phyloP scores from a whole-genome alignment of 2,888 invertebrate genomes.

The Drosophila fulvimacula region DNA sequence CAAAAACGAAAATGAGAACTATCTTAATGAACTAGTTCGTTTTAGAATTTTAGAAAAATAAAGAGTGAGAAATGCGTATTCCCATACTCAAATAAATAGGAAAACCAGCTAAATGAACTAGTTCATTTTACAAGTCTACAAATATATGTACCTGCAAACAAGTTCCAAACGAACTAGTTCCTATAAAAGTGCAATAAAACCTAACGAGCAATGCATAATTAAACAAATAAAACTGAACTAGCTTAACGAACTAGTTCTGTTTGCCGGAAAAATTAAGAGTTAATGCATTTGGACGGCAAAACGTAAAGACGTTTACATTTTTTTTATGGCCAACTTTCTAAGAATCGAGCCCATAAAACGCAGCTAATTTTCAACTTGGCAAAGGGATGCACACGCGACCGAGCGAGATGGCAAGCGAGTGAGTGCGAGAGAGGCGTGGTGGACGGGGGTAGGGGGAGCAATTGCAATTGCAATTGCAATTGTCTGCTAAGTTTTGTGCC shows the following conservation, averaged over 20 bases:
- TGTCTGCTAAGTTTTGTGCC: constrained; percentile 50
- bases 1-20: background rate
- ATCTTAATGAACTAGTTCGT: background rate
- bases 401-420: background rate
- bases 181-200: background rate
- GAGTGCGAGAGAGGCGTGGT: background rate
- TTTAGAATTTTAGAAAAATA: background rate
- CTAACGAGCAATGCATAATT: background rate
- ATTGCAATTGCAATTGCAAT: constrained; percentile 46
- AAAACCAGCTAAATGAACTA: background rate
- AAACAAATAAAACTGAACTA: background rate
- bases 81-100: background rate
- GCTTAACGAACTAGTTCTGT: constrained; percentile 3
- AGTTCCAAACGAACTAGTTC: background rate
- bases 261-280: constrained; percentile 15
- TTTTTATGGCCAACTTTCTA: constrained; percentile 35
- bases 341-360: constrained; percentile 49
- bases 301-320: constrained; percentile 12
- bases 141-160: background rate
- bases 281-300: constrained; percentile 15
- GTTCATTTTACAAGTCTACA: background rate
- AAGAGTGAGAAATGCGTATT: background rate
- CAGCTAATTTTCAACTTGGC: constrained; percentile 57
- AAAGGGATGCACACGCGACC: constrained; percentile 10
- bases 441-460: background rate